phyloP scores from a whole-genome alignment of 2,797 vertebrate species.

The Hypotaenidia philippensis region DNA sequence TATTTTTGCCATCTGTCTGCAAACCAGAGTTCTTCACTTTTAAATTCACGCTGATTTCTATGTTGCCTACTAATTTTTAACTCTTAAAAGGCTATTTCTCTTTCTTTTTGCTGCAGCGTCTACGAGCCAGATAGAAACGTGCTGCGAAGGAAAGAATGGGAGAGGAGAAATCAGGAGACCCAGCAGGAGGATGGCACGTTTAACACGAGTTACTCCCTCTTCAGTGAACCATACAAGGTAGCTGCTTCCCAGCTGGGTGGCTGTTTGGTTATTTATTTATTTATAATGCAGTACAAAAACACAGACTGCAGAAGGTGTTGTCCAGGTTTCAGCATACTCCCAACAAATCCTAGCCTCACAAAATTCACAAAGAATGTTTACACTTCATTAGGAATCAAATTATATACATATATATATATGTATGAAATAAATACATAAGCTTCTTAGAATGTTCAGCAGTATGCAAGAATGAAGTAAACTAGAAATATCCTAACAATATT shows the following conservation, averaged over 20 bases:
- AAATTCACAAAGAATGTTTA: neutral
- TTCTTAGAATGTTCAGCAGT: neutral
- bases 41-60: neutral
- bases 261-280: constrained; percentile 17
- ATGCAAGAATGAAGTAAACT: neutral
- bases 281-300: neutral
- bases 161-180: constrained; percentile 83
- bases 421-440: neutral
- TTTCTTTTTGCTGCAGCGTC: constrained; percentile 70
- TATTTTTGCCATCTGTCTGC: constrained; percentile 63
- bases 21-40: constrained; percentile 28
- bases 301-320: neutral
- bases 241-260: constrained; percentile 11
- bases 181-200: constrained; percentile 80
- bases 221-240: constrained; percentile 88
- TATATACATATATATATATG: neutral
- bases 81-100: neutral
- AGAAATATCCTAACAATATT: neutral
- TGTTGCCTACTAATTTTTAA: constrained; percentile 50
- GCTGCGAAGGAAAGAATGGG: constrained; percentile 83
- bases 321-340: neutral
- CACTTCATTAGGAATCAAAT: neutral
- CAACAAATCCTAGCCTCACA: neutral
- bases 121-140: constrained; percentile 85
- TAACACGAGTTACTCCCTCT: constrained; percentile 82